Conservation (phyloP, 2,113 vertebrate genomes). For the Chaenogobius annularis region DNA sequence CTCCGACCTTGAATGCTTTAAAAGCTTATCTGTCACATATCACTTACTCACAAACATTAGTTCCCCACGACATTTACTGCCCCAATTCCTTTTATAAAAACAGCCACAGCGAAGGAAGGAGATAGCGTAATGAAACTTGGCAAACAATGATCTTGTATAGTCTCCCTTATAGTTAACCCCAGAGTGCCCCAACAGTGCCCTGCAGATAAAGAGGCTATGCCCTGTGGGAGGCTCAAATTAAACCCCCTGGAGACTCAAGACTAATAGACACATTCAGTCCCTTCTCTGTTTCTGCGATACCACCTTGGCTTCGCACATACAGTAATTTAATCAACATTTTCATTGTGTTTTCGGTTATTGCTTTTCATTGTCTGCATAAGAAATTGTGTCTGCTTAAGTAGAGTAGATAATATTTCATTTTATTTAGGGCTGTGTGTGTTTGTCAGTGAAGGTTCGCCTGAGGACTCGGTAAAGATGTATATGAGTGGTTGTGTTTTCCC, state of each 20-base stretch:
- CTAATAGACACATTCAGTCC: constrained; percentile 63
- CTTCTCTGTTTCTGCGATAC: constrained; percentile 45
- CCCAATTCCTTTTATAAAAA: constrained; percentile 59
- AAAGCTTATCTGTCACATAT: constrained; percentile 67
- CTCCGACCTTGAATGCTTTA: constrained; percentile 61
- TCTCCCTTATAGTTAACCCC: constrained; percentile 65
- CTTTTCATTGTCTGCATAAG: constrained; percentile 40
- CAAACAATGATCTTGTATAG: constrained; percentile 61
- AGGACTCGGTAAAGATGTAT: constrained; percentile 74
- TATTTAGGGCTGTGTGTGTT: constrained; percentile 37
- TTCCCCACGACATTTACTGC: constrained; percentile 52
- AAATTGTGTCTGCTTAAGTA: constrained; percentile 32
- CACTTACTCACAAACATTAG: constrained; percentile 63
- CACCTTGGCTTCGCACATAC: constrained; percentile 37
- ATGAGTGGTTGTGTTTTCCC: constrained; percentile 75
- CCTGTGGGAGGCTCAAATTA: constrained; percentile 67
- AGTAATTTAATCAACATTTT: constrained; percentile 56
- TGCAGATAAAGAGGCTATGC: constrained; percentile 58
- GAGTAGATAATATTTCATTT: constrained; percentile 20
- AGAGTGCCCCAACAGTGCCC: constrained; percentile 60
- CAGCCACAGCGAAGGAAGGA: constrained; percentile 37
- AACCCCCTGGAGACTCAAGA: constrained; percentile 45
- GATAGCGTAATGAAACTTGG: constrained; percentile 54
- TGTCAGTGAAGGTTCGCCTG: constrained; percentile 68
- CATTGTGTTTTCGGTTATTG: constrained; percentile 39